Base-by-base conservation (phyloP, 1,140 invertebrate genomes). In the Lineus longissimus region DNA sequence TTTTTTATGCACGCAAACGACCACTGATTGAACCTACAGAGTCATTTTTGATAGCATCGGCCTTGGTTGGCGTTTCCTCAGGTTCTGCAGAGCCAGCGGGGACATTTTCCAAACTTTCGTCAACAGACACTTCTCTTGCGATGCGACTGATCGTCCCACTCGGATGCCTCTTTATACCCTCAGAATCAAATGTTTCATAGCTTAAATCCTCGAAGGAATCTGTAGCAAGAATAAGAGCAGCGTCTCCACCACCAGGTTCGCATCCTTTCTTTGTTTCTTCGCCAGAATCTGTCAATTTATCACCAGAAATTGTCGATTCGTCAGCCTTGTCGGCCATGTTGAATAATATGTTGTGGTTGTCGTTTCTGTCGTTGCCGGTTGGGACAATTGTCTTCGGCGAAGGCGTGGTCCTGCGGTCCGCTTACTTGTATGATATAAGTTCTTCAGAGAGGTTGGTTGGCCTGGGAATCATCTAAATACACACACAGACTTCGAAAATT, bases 91-190 rank as follows among this genome's bases (percentile, higher is more conserved):
- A 30, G n/a, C n/a, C n/a, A n/a, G n/a, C n/a, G 15, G 30, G 23
- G 7, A 54, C 41, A 19, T 71, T 63, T 43, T 69, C 59, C 7
- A 71, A 70, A 41, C 64, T 58, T 40, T 73, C 68, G 27, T 69
- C 64, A 36, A 76, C 71, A 27, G 76, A 68, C 2, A 69, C 63
- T 58, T 73, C 67, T 19, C 72, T 73, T 13, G 70, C 66, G 55
- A 71, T 70, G n/a, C 63, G 65, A 40, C 55, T 55, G 23, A 30
- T 47, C 58, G 43, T 66, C 22, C 59, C 51, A 45, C 55, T 33
- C 9, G 58, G 40, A n/a, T 15, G 19, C 27, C 29, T 41, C 29
- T 64, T 59, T n/a, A 27, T 51, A 7, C 25, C 25, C 4, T 19
- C n/a, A 6, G 47, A 19, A 6, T 65, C 62, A 36, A 68, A 33